Evolutionary conservation across 2,797 vertebrate genomes (phyloP), one percentile per base, ranked within the genome.

Genomic region (Chlorospingus semifuscus): DNA sequence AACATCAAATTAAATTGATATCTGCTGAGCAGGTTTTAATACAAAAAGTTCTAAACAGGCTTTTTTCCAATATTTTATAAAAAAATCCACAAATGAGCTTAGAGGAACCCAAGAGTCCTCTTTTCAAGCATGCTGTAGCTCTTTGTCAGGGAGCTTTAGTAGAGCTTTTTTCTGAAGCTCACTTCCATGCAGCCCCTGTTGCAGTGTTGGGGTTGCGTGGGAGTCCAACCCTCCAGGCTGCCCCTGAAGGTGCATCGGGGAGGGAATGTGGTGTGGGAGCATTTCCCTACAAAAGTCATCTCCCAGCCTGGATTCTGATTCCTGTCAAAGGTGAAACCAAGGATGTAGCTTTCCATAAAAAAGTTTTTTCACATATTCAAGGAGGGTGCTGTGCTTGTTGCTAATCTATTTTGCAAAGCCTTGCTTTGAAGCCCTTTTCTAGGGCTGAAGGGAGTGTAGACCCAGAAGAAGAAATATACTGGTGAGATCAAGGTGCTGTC

Each of bases 1-100:
- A 83, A 79, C 32, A 61, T 50, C 86, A 94, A 95, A 95, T 97
- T 97, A 96, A 95, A 96, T 97, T 95, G 30, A 8, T 95, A 94
- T 95, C 65, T 90, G 32, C 53, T 56, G 78, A 95, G 70, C 70
- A 68, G 75, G 60, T 92, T 95, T 92, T 61, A 88, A 65, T 89
- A 82, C n/a, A 90, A 55, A 68, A 80, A 63, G n/a, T 82, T 90
- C 72, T 89, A 55, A 85, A 71, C 26, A 82, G 6, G 16, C 11
- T 18, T 7, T n/a, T 57, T 36, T 47, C 22, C 85, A 93, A 17
- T 89, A 17, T 84, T 70, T 64, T 78, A 6, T 70, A 15, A 79
- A 65, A n/a, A 90, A 52, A n/a, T 6, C 12, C 14, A 59, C 52
- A 92, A 68, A 84, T 21, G 44, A 55, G 26, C 49, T 26, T 79